Conservation (phyloP, 2,888 invertebrate species). For the Torymus tubicola region DNA sequence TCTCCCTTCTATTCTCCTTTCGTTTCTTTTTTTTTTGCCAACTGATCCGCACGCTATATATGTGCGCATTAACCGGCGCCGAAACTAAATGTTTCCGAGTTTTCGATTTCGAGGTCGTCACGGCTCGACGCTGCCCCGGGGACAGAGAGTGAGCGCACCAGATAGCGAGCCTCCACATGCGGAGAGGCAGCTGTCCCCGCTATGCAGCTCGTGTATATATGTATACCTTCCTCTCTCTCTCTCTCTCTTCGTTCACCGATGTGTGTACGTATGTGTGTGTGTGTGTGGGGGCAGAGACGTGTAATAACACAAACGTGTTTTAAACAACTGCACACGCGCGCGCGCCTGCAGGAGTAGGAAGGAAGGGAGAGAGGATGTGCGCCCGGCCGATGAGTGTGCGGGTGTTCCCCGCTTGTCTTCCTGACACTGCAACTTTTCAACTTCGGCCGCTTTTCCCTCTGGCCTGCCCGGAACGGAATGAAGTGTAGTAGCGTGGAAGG, state of each 20-base stretch:
- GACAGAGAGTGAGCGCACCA: too few species aligned
- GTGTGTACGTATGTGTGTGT: too few species aligned
- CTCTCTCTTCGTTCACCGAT: too few species aligned
- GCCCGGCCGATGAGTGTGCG: conserved; percentile 1
- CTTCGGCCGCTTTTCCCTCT: conserved; percentile 8
- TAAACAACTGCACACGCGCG: background rate
- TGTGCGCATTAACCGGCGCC: conserved; percentile 20
- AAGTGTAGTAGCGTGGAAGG: background rate
- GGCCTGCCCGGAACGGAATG: background rate
- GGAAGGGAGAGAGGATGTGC: background rate
- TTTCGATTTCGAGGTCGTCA: conserved; percentile 58
- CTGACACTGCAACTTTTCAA: conserved; percentile 36
- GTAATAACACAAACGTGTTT: conserved; percentile 34
- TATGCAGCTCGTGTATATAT: background rate
- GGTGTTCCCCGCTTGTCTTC: conserved; percentile 24
- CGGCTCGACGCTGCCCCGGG: conserved; percentile 48
- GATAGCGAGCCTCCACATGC: conserved; percentile 3
- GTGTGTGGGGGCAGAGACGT: background rate
- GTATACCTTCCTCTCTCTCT: background rate
- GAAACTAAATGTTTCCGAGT: conserved; percentile 52
- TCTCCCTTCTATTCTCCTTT: too few species aligned
- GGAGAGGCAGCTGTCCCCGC: conserved; percentile 41
- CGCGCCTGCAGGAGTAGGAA: too few species aligned
- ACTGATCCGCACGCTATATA: background rate
- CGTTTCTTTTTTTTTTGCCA: too few species aligned